A percentile compares a stretch with the other conserved stretches of the same genome.
phyloP scores from a whole-genome alignment of 2,888 invertebrate genomes.

The Adineta ricciae region DNA sequence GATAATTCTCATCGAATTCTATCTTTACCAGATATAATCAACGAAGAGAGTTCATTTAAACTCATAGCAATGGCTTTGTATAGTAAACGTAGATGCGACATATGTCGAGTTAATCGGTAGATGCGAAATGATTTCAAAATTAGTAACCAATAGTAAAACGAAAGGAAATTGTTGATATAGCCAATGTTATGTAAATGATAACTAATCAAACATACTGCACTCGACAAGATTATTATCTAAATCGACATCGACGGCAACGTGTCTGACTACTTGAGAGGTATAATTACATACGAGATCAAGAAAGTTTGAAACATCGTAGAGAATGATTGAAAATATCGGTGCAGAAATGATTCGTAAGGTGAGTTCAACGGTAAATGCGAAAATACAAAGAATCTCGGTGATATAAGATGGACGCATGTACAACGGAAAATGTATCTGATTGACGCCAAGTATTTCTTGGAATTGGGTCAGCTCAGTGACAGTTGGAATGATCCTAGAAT shows the following conservation, averaged over 20 bases:
- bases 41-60: background rate
- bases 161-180: background rate
- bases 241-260: background rate
- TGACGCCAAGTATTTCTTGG: background rate
- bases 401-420: background rate
- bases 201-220: background rate
- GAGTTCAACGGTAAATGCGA: background rate
- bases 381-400: background rate
- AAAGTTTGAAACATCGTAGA: background rate
- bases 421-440: background rate
- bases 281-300: background rate
- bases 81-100: background rate
- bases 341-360: background rate
- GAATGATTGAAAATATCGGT: background rate
- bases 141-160: background rate
- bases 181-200: conserved; percentile 5
- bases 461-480: background rate
- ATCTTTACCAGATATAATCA: background rate
- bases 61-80: background rate
- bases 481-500: background rate
- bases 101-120: background rate
- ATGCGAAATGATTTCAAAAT: background rate
- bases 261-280: too few species aligned
- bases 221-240: background rate
- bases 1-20: too few species aligned